These are phyloP conservation scores for Leptinotarsa lineolata DNA, from an alignment of 1,140 invertebrate genomes.

Conservation along the genomic window DNA sequence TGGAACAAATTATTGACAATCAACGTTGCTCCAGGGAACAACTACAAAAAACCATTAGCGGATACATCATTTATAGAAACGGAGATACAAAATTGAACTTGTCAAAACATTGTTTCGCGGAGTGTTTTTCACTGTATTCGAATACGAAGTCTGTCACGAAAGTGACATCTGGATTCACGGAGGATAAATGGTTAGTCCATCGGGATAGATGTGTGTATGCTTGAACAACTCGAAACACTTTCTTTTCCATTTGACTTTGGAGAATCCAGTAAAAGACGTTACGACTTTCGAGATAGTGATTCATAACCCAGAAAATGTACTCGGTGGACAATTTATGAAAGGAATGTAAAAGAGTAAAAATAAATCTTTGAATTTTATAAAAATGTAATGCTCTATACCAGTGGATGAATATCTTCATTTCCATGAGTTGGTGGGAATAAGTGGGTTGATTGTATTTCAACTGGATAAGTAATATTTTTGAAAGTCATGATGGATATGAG, in stretches of 20 bases:
- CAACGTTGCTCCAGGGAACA: background rate
- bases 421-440: too few relatives aligned
- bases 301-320: background rate
- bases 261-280: background rate
- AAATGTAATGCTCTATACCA: too few relatives aligned
- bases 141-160: background rate
- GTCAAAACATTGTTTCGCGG: slow-evolving; percentile 17
- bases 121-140: slow-evolving; percentile 27
- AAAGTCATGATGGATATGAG: too few relatives aligned
- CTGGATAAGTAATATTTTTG: too few relatives aligned
- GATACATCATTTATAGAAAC: slow-evolving; percentile 9
- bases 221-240: slow-evolving; percentile 6
- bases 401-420: too few relatives aligned
- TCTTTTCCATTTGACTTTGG: background rate
- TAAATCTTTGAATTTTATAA: too few relatives aligned
- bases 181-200: slow-evolving; percentile 14
- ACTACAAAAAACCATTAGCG: background rate
- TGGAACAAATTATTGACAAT: too few relatives aligned
- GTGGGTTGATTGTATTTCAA: too few relatives aligned
- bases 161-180: slow-evolving; percentile 10
- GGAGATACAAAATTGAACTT: slow-evolving; percentile 21
- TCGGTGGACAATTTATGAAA: background rate
- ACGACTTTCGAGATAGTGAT: background rate
- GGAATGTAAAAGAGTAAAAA: too few relatives aligned
- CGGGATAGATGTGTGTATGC: slow-evolving; percentile 5